Percentiles rank a stretch among this genome's conserved stretches.
Evolutionary conservation across 2,797 vertebrate species (phyloP).

Genomic region (Thripadectes ignobilis): DNA sequence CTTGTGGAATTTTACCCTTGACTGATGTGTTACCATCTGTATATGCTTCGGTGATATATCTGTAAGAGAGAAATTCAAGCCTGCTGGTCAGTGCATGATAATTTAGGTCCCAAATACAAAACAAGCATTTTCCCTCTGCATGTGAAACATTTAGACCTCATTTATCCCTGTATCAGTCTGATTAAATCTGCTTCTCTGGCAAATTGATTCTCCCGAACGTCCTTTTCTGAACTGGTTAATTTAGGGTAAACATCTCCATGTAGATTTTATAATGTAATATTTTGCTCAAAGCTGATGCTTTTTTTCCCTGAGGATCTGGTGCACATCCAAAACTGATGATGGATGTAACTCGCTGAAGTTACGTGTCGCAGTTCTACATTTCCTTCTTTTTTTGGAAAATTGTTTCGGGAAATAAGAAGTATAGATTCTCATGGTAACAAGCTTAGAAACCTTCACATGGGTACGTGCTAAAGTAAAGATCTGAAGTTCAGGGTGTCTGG

Average conservation of each 20-base stretch:
- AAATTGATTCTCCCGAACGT: not conserved
- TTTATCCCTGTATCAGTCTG: not conserved
- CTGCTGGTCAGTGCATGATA: not conserved
- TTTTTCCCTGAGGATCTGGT: not conserved
- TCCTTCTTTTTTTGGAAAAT: not conserved
- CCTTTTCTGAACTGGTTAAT: not conserved
- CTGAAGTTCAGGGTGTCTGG: not conserved
- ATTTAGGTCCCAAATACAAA: not conserved
- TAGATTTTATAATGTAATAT: not conserved
- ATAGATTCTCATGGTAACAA: not conserved
- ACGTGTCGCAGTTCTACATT: not conserved
- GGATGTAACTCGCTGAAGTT: not conserved
- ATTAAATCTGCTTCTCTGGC: conserved; percentile 11
- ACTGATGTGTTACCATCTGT: not conserved
- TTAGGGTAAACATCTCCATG: not conserved
- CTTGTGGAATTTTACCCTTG: not conserved
- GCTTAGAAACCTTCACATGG: not conserved
- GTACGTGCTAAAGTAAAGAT: not conserved
- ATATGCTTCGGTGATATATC: not conserved
- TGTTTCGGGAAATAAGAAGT: not conserved
- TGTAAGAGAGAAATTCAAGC: not conserved
- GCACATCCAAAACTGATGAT: not conserved
- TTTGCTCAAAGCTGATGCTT: not conserved
- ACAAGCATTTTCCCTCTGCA: not conserved
- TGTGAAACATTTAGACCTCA: not conserved